Base-by-base conservation (phyloP, 2,888 invertebrate genomes). In the Cephus sareptanus region DNA sequence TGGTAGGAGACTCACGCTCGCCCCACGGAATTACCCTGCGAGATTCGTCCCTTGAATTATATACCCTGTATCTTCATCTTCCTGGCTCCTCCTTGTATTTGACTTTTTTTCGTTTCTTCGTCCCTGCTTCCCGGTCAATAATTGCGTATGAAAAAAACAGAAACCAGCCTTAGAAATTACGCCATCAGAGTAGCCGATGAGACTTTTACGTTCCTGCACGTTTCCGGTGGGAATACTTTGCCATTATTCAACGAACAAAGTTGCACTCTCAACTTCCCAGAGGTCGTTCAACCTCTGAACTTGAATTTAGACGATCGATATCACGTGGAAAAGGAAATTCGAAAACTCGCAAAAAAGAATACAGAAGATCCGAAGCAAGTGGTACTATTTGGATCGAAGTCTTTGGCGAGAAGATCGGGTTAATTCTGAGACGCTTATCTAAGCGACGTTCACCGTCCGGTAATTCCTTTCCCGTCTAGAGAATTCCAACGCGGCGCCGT, bases 401-500 rank as follows among this genome's bases (percentile, higher is more conserved):
- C 23, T 23, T 56, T 23, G 56, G 56, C 23, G 56, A 56, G 56
- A 56, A 56, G 56, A 56, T 56, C 56, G 15, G 23, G 56, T 56
- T 23, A 56, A 56, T 56, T 23, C 56, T 15, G 23, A 9, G 56
- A 23, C 56, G 56, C 56, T 56, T 56, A 56, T 56, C 56, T 23
- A 56, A 23, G 56, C 56, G 56, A 23, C 56, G 23, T 23, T 23
- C 23, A 15, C 56, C 56, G 23, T 33, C 11, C 71, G 31, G 71
- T 34, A 71, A 71, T 71, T 71, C 31, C 12, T 71, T 71, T 33
- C 31, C 31, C 33, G 33, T 34, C 71, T 34, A 6, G 71, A 23
- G 34, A 34, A 71, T 71, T 71, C 71, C 71, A 11, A 78, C 75
- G 34, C 37, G 78, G 78, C 80, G 77, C 77, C 77, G 75, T 80